Evolutionary conservation across 1,140 invertebrate species (phyloP).

Genomic region (Drosophila dunni): DNA sequence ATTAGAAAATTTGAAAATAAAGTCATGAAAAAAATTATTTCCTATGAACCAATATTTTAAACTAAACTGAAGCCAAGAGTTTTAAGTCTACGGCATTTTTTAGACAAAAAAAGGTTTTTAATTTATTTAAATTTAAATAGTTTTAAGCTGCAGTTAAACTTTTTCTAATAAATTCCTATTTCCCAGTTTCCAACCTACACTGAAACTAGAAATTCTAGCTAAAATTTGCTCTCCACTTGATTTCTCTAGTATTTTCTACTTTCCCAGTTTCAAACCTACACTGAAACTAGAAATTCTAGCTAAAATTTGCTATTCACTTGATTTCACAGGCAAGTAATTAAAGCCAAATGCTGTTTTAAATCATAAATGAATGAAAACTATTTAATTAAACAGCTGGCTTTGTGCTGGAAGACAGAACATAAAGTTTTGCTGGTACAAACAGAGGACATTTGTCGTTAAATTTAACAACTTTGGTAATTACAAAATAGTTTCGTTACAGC

Average conservation of each 20-base stretch:
- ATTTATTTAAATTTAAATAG: too few species aligned
- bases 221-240: background rate
- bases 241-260: background rate
- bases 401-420: slow-evolving; percentile 1
- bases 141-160: too few species aligned
- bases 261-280: background rate
- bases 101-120: too few species aligned
- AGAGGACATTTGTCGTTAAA: slow-evolving; percentile 55
- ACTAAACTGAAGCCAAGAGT: too few species aligned
- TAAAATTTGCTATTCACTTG: background rate
- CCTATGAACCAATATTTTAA: too few species aligned
- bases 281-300: background rate
- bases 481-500: slow-evolving; percentile 64
- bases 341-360: slow-evolving; percentile 52
- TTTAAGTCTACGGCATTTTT: too few species aligned
- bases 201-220: background rate
- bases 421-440: background rate
- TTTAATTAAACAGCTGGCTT: slow-evolving; percentile 42
- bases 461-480: slow-evolving; percentile 76
- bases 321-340: slow-evolving; percentile 48
- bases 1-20: too few species aligned
- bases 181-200: background rate
- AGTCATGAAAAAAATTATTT: too few species aligned
- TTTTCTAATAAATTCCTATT: background rate
- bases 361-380: slow-evolving; percentile 62